Percentiles rank a stretch among this genome's conserved stretches.
Conservation (phyloP, 2,888 invertebrate genomes). For the Enchytraeus crypticus region DNA sequence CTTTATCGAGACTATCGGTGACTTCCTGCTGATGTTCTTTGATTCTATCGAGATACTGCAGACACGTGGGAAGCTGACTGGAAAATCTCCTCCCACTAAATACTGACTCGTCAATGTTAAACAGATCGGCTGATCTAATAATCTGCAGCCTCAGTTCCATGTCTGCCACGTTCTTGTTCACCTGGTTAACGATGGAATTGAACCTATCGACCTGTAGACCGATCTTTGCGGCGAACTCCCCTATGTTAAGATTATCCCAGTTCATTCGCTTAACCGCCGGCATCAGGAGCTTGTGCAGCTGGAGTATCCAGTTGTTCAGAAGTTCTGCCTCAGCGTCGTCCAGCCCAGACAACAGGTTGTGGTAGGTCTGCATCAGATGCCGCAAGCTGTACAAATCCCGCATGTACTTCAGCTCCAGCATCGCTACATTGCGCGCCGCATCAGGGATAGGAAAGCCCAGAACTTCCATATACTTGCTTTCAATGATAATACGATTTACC, state of each 20-base stretch:
- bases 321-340: slow-evolving; percentile 63
- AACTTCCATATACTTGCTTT: slow-evolving; percentile 50
- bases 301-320: slow-evolving; percentile 44
- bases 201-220: slow-evolving; percentile 43
- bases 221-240: slow-evolving; percentile 61
- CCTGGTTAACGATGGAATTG: slow-evolving; percentile 47
- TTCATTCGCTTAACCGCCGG: slow-evolving; percentile 73
- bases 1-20: slow-evolving; percentile 60
- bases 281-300: slow-evolving; percentile 51
- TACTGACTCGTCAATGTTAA: too few species aligned
- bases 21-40: slow-evolving; percentile 62
- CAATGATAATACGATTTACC: slow-evolving; percentile 49
- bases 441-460: slow-evolving; percentile 50
- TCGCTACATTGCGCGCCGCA: slow-evolving; percentile 49
- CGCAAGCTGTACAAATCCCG: slow-evolving; percentile 46
- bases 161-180: slow-evolving; percentile 49
- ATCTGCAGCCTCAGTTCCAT: slow-evolving; percentile 42
- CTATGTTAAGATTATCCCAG: slow-evolving; percentile 76
- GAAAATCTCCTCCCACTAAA: slow-evolving; percentile 37
- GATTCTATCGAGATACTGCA: slow-evolving; percentile 63
- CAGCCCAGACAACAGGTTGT: slow-evolving; percentile 58
- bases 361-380: slow-evolving; percentile 49
- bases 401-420: slow-evolving; percentile 49
- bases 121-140: slow-evolving; percentile 44
- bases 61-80: slow-evolving; percentile 43